Percentiles rank a stretch among this genome's conserved stretches.
Conservation (phyloP, 1,140 invertebrate species). For the Tetranychus urticae region DNA sequence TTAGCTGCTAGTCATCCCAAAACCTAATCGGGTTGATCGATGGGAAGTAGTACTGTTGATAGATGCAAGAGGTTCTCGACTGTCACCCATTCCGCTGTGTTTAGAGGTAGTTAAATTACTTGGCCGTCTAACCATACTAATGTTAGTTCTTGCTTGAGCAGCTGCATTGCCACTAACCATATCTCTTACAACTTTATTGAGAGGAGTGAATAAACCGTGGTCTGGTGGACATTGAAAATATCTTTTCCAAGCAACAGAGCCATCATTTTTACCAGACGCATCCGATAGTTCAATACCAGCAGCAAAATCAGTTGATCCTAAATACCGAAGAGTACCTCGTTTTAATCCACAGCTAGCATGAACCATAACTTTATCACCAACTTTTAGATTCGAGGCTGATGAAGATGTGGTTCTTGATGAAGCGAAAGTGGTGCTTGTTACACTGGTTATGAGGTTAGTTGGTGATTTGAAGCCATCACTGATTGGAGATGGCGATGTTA, state of each 20-base stretch:
- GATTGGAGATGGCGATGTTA: background rate
- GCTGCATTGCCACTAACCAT: slow-evolving; percentile 1
- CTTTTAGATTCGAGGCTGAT: slow-evolving; percentile 30
- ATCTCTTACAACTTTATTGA: slow-evolving; percentile 43
- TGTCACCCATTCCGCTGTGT: slow-evolving; percentile 29
- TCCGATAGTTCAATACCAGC: slow-evolving; percentile 77
- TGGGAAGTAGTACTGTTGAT: slow-evolving; percentile 48
- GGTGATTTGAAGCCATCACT: background rate
- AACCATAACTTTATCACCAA: slow-evolving; percentile 77
- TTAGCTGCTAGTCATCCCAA: slow-evolving; percentile 27
- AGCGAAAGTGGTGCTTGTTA: background rate
- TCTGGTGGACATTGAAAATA: slow-evolving; percentile 79
- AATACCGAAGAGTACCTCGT: slow-evolving; percentile 54
- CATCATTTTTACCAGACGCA: slow-evolving; percentile 73
- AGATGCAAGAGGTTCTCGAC: slow-evolving; percentile 51
- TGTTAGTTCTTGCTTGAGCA: background rate
- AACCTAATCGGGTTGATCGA: slow-evolving; percentile 37
- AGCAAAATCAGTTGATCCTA: slow-evolving; percentile 68
- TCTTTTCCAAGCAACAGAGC: slow-evolving; percentile 59
- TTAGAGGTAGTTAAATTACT: slow-evolving; percentile 17
- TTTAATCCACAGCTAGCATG: slow-evolving; percentile 62
- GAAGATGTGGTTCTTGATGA: background rate
- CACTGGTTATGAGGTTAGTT: background rate
- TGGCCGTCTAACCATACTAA: slow-evolving; percentile 17
- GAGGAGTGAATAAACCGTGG: slow-evolving; percentile 73